Evolutionary conservation across 2,113 vertebrate species (phyloP).

Genomic region (Pao palembangensis): DNA sequence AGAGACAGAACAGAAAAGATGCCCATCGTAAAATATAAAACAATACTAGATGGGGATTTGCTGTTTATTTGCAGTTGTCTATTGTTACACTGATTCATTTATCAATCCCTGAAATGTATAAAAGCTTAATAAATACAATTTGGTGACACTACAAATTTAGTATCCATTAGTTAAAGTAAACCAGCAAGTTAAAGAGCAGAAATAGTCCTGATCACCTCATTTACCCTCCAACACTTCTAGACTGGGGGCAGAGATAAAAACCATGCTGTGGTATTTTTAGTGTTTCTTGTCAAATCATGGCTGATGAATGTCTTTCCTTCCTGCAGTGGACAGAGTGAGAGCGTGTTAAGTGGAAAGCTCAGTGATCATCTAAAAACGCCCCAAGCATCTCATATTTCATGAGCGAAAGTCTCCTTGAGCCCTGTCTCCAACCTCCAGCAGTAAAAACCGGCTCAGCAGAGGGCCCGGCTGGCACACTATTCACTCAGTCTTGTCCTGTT

Average conservation of each 20-base stretch:
- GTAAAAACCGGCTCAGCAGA: constrained; percentile 43
- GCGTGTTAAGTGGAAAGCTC: constrained; percentile 56
- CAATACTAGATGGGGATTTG: no score
- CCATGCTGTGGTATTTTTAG: constrained; percentile 26
- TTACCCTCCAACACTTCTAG: constrained; percentile 1
- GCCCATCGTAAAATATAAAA: no score
- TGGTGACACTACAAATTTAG: no score
- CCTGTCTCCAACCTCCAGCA: constrained; percentile 43
- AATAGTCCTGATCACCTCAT: neutral
- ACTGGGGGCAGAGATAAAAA: constrained; percentile 17
- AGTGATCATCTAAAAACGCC: constrained; percentile 62
- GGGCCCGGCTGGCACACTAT: constrained; percentile 13
- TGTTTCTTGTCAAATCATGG: constrained; percentile 30
- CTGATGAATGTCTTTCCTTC: constrained; percentile 49
- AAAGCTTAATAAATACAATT: no score
- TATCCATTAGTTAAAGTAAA: no score
- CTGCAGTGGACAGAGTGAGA: constrained; percentile 36
- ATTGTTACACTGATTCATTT: no score
- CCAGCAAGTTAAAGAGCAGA: no score
- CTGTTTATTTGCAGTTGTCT: no score
- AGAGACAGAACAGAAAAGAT: no score
- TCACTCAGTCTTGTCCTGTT: constrained; percentile 23
- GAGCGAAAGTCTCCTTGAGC: constrained; percentile 41
- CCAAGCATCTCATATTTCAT: constrained; percentile 59
- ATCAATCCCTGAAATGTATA: no score